Base-by-base conservation (phyloP, 35 echinoderm and acorn worm species). In the Strongylocentrotus purpuratus region DNA sequence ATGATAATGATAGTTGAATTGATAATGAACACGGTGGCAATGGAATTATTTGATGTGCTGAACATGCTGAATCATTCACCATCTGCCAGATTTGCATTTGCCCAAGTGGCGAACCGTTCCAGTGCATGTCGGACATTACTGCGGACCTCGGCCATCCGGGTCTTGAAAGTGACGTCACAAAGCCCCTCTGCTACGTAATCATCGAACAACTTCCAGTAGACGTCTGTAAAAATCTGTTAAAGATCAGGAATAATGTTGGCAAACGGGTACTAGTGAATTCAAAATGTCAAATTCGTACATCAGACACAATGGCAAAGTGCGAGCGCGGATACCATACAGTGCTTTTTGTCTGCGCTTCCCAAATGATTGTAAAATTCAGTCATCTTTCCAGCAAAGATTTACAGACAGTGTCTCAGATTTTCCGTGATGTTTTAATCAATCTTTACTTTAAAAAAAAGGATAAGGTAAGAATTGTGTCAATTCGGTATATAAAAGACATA, bases 151-250 rank as follows among this genome's bases (percentile, higher is more conserved):
- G 45, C 9, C 91, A 92, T 46, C n/a, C 91, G 45, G n/a, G 15
- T 55, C 18, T 31, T 31, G 47, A 92, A 92, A 55, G 28, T 55
- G 91, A 31, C 47, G 15, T 92, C 91, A 46, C 91, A 92, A 31
- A 92, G 91, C 47, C 46, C 91, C 8, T 92, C 91, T 31, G 91
- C 31, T 45, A 92, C 91, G n/a, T 92, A 92, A 31, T 46, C 47
- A 55, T 92, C 47, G 9, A 48, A 92, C 32, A 48, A 28, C 91
- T 92, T 45, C 91, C 91, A 92, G 25, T 17, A 92, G 91, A 15
- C 45, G 12, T 46, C 45, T 28, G 91, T 15, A 92, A 92, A 92
- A 14, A 92, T 48, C 91, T 92, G 46, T 48, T 14, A 1, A 48
- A 7, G 61, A 70, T 70, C 17, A 70, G 25, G 25, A 25, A 70